Percentiles rank a stretch among this genome's conserved stretches.
phyloP scores from a whole-genome alignment of 2,888 invertebrate genomes.

The Coecobrya sp. region DNA sequence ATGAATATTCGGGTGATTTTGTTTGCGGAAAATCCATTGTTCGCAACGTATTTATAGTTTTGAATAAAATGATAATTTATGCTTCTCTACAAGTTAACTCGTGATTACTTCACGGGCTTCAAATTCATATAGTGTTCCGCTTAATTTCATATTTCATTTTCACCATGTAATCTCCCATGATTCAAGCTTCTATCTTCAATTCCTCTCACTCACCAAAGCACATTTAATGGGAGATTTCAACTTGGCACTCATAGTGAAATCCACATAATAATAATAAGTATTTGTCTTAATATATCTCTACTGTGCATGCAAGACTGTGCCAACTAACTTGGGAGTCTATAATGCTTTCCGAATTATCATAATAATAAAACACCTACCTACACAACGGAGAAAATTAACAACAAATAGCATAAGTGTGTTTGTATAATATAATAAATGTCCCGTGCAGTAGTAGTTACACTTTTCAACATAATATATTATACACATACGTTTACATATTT shows the following conservation, averaged over 20 bases:
- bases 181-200: background rate
- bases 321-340: background rate
- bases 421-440: constrained; percentile 44
- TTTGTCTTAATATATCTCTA: background rate
- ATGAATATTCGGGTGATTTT: constrained; percentile 69
- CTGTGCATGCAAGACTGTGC: background rate
- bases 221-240: constrained; percentile 7
- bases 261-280: background rate
- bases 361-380: constrained; percentile 32
- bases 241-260: constrained; percentile 13
- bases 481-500: too few species aligned
- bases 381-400: background rate
- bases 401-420: constrained; percentile 18
- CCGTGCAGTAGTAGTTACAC: background rate
- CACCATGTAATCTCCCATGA: too few species aligned
- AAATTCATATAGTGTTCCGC: too few species aligned
- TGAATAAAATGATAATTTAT: background rate
- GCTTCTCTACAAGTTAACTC: background rate
- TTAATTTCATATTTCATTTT: too few species aligned
- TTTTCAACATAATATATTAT: background rate
- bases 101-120: background rate
- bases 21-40: constrained; percentile 59
- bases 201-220: constrained; percentile 10
- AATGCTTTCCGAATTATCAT: constrained; percentile 24
- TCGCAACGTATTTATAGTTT: background rate